Evolutionary conservation across 35 echinoderm and acorn worm species (phyloP).

Genomic region (Apostichopus parvimensis): DNA sequence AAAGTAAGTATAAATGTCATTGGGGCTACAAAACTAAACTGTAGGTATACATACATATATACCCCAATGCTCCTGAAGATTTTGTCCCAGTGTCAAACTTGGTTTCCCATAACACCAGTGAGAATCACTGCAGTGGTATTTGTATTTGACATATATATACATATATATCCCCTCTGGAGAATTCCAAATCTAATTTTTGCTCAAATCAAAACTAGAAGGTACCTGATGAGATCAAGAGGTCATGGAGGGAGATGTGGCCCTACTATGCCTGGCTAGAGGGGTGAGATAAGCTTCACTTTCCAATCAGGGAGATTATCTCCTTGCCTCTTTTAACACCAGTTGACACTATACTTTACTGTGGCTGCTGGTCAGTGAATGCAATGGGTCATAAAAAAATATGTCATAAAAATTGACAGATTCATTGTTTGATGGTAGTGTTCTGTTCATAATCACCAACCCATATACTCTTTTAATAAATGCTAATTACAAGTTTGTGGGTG

Average conservation of each 20-base stretch:
- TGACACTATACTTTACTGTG: background rate
- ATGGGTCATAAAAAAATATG: background rate
- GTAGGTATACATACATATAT: background rate
- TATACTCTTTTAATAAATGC: background rate
- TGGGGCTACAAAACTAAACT: too few species aligned
- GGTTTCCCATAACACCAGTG: background rate
- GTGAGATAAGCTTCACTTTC: background rate
- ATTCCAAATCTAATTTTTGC: conserved; percentile 29
- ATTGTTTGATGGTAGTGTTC: background rate
- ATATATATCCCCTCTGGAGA: background rate
- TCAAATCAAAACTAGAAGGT: background rate
- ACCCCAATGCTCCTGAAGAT: background rate
- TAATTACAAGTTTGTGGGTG: too few species aligned
- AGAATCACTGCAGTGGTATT: background rate
- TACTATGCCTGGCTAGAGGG: background rate
- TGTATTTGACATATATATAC: conserved; percentile 13
- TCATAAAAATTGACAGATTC: background rate
- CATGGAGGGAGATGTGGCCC: background rate
- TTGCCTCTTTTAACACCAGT: background rate
- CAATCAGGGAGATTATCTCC: background rate
- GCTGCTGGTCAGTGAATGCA: too few species aligned
- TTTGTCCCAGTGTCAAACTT: too few species aligned
- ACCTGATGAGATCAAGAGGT: conserved; percentile 16
- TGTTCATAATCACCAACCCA: background rate
- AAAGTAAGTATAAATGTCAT: too few species aligned